phyloP scores from a whole-genome alignment of 2,797 vertebrate genomes.

The Sphenopsis melanotis region DNA sequence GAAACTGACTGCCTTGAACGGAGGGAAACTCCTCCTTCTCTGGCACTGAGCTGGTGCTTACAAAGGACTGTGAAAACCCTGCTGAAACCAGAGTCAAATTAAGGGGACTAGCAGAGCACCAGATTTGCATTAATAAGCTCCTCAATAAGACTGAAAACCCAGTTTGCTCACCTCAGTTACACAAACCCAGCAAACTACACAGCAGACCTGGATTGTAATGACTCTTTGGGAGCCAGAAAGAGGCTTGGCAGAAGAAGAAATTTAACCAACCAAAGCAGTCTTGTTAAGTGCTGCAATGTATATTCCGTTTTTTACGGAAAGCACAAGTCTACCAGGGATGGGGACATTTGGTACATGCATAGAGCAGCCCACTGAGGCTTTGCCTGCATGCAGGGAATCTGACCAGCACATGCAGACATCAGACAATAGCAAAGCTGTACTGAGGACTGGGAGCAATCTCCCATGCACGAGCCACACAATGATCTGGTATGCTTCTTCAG shows the following conservation, averaged over 20 bases:
- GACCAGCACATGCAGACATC: background rate
- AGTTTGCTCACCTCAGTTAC: background rate
- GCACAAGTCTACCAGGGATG: background rate
- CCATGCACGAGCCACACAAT: rapidly evolving
- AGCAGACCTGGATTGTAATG: rapidly evolving
- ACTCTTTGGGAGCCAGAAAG: background rate
- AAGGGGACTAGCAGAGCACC: rapidly evolving
- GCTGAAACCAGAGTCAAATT: background rate
- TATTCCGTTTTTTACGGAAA: background rate
- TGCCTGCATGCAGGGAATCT: background rate
- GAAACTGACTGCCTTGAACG: background rate
- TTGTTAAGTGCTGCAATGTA: background rate
- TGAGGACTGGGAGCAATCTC: background rate
- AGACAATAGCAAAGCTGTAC: background rate
- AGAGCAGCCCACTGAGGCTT: background rate
- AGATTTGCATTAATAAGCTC: background rate
- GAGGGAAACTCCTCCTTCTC: background rate
- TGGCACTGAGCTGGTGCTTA: background rate
- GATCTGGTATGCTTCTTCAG: background rate
- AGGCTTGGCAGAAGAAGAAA: background rate
- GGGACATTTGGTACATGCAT: rapidly evolving
- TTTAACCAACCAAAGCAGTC: background rate
- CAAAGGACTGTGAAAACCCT: background rate
- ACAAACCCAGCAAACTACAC: background rate
- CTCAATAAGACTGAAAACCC: background rate